These are phyloP conservation scores for Chirona hameri DNA, from an alignment of 2,888 invertebrate genomes.

Conservation along the genomic window DNA sequence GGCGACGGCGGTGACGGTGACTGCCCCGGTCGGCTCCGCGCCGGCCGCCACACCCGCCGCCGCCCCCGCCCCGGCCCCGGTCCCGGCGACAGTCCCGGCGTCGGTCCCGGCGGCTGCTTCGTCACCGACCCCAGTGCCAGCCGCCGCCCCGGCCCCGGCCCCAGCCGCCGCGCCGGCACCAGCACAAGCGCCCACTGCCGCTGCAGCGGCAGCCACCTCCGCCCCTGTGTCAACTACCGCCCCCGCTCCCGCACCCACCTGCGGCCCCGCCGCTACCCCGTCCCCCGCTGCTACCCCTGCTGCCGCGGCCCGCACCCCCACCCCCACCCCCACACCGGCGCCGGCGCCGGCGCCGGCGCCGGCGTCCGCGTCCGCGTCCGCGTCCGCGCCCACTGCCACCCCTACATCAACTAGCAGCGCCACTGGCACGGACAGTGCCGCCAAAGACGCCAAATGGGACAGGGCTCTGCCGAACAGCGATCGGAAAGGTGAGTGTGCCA, in stretches of 20 bases:
- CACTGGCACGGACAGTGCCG: conserved; percentile 26
- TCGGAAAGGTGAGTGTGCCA: conserved; percentile 23
- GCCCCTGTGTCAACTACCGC: background rate
- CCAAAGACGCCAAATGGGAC: background rate
- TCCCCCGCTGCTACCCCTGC: background rate
- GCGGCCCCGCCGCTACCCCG: conserved; percentile 7
- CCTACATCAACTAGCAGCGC: background rate
- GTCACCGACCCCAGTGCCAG: conserved; percentile 31
- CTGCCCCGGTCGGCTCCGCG: conserved; percentile 24
- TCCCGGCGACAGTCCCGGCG: background rate
- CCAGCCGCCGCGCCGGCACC: background rate
- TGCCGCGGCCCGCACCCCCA: background rate
- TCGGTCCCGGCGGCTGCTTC: conserved; percentile 8
- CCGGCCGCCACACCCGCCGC: background rate
- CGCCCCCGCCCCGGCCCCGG: background rate
- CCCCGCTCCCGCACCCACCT: too few relatives aligned
- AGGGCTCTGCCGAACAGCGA: background rate
- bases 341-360: too few relatives aligned
- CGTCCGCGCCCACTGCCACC: conserved; percentile 13
- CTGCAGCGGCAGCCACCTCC: background rate
- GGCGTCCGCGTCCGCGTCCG: conserved; percentile 25
- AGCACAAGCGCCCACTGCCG: too few relatives aligned
- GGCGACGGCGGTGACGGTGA: background rate
- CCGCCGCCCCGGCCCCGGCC: background rate
- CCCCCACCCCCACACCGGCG: background rate